Evolutionary conservation across 1,140 invertebrate genomes (phyloP), one percentile per base, ranked within the genome.

Genomic region (Zeugodacus cucurbitae): DNA sequence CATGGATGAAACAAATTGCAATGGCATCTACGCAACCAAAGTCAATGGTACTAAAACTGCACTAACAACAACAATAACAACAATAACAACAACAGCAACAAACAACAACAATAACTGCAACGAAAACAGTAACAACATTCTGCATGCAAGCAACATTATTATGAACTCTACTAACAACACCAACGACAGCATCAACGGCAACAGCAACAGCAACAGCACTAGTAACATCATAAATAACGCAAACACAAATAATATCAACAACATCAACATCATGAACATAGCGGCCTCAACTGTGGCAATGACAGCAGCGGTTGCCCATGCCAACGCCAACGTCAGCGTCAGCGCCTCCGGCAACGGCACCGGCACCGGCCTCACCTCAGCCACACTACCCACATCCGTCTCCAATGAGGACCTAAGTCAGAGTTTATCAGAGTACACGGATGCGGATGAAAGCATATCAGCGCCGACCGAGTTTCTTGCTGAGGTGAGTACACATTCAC

Each of bases 381-480:
- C 90, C 87, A 90, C 91, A 78, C 74, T 93, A 86, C 90, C 91
- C 85, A 91, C 92, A 88, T 91, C 92, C 88, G 90, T 90, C 41
- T 93, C 93, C n/a, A 93, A 91, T 88, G 92, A 93, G 90, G 92
- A 93, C 88, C 90, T 93, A n/a, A 93, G 93, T 87, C 91, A 92
- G 87, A 94, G 90, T 90, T 92, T 91, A 87, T 92, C 90, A 88
- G 96, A 96, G 90, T 96, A 96, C 90, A 96, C 96, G 29, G 96
- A 96, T 91, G 96, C 96, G 48, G 95, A 96, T 91, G 96, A 96
- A 90, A 94, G 95, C 88, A 95, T 95, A 89, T 95, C 95, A 57
- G 96, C 96, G 29, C 96, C 96, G 29, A 96, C 96, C 78, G 96
- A 96, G 91, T 96, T 96, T 91, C 92, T 96, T 5, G 96, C 96